Evolutionary conservation across 2,888 invertebrate species (phyloP).

Genomic region (Dichetophora obliterata): DNA sequence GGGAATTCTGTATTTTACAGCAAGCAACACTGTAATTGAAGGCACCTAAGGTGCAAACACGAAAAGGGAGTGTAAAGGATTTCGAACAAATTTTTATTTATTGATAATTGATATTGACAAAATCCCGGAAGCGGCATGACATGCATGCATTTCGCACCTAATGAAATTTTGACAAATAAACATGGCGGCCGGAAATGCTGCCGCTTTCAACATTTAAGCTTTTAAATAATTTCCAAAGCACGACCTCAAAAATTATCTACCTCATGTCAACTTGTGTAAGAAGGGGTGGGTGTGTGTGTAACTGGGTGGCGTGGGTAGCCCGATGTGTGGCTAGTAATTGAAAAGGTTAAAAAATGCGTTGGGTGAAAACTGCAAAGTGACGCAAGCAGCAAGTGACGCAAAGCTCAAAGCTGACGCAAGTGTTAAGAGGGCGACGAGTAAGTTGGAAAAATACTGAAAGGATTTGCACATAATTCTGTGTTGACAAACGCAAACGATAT

Average conservation of each 20-base stretch:
- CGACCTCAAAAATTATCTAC: conserved; percentile 56
- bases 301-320: background rate
- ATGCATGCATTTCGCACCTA: background rate
- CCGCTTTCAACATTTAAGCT: conserved; percentile 62
- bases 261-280: conserved; percentile 50
- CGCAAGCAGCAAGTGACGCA: background rate
- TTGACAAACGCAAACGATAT: conserved; percentile 46
- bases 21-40: background rate
- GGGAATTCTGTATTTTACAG: background rate
- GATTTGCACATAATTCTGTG: conserved; percentile 64
- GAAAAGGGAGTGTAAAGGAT: background rate
- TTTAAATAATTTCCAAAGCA: conserved; percentile 65
- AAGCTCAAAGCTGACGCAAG: too few relatives aligned
- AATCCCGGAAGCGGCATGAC: background rate
- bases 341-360: background rate
- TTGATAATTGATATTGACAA: conserved; percentile 63
- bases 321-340: background rate
- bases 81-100: conserved; percentile 55
- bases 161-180: conserved; percentile 27
- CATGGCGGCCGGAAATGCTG: conserved; percentile 21
- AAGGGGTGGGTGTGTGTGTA: background rate
- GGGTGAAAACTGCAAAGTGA: background rate
- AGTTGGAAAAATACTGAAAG: conserved; percentile 49
- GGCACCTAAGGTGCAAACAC: too few relatives aligned
- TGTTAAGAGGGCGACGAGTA: background rate